Conservation (phyloP, 2,888 invertebrate genomes). For the Agonopterix subpropinquella region DNA sequence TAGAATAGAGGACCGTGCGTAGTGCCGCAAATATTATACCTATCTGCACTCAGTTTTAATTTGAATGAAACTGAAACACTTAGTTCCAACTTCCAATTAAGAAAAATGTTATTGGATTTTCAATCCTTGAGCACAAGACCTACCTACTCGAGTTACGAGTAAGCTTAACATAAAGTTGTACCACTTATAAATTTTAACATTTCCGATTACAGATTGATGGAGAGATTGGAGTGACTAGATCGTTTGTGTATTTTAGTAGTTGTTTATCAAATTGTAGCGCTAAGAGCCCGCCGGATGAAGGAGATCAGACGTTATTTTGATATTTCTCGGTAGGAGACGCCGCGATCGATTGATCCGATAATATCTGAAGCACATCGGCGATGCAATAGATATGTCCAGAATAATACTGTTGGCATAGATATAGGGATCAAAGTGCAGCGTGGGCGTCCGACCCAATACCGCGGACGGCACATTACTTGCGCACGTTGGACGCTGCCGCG, state of each 20-base stretch:
- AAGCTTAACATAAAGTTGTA: no score
- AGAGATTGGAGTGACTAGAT: background rate
- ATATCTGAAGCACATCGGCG: slow-evolving; percentile 40
- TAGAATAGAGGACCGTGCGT: no score
- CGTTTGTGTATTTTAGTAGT: background rate
- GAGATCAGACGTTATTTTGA: slow-evolving; percentile 11
- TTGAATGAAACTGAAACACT: no score
- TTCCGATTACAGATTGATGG: no score
- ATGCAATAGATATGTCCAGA: slow-evolving; percentile 64
- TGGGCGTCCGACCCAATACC: slow-evolving; percentile 73
- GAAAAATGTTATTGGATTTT: no score
- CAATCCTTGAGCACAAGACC: no score
- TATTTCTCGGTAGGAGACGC: slow-evolving; percentile 19
- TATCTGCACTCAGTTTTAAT: no score
- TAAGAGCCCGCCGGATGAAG: slow-evolving; percentile 3
- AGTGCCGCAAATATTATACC: no score
- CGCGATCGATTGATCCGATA: slow-evolving; percentile 27
- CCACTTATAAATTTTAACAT: no score
- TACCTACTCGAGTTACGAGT: no score
- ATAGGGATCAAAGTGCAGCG: slow-evolving; percentile 69
- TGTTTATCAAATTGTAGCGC: background rate
- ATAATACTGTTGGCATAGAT: slow-evolving; percentile 72
- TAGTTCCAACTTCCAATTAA: no score
- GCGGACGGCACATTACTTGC: slow-evolving; percentile 21
- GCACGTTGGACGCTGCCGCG: slow-evolving; percentile 15